These are phyloP conservation scores for Panonychus citri DNA, from an alignment of 1,140 invertebrate species.

Conservation along the genomic window DNA sequence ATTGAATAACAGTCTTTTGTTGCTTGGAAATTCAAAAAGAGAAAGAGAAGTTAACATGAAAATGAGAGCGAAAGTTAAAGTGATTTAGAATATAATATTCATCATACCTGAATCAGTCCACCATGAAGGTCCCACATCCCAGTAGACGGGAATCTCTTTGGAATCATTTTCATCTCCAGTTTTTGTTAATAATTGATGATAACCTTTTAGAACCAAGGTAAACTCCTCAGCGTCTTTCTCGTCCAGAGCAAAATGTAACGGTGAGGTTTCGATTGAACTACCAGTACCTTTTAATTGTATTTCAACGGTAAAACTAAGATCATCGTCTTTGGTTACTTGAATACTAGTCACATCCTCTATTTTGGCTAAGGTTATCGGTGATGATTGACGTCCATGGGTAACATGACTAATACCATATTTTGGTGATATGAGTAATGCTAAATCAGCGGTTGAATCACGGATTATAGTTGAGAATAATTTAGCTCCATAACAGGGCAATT, in stretches of 20 bases:
- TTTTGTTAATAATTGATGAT: conserved; percentile 38
- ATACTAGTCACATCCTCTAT: conserved; percentile 49
- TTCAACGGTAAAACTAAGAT: conserved; percentile 33
- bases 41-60: too few species aligned
- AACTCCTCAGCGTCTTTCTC: conserved; percentile 60
- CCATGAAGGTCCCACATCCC: conserved; percentile 26
- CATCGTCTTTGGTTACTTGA: conserved; percentile 43
- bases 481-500: conserved; percentile 64
- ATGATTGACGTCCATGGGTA: conserved; percentile 45
- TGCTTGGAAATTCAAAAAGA: neutral
- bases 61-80: too few species aligned
- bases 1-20: too few species aligned
- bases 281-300: conserved; percentile 13
- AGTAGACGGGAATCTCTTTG: conserved; percentile 25
- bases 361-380: conserved; percentile 48
- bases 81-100: neutral
- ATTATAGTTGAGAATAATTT: conserved; percentile 49
- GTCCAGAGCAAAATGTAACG: conserved; percentile 37
- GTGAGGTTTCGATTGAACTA: conserved; percentile 15
- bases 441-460: conserved; percentile 47
- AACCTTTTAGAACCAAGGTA: conserved; percentile 50
- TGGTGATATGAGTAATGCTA: conserved; percentile 56
- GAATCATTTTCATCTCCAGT: conserved; percentile 19
- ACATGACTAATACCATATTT: conserved; percentile 66
- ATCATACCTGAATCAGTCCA: conserved; percentile 35